Percentiles rank a stretch among this genome's conserved stretches.
phyloP scores from a whole-genome alignment of 2,113 vertebrate species.

The Paradoxurus hermaphroditus region DNA sequence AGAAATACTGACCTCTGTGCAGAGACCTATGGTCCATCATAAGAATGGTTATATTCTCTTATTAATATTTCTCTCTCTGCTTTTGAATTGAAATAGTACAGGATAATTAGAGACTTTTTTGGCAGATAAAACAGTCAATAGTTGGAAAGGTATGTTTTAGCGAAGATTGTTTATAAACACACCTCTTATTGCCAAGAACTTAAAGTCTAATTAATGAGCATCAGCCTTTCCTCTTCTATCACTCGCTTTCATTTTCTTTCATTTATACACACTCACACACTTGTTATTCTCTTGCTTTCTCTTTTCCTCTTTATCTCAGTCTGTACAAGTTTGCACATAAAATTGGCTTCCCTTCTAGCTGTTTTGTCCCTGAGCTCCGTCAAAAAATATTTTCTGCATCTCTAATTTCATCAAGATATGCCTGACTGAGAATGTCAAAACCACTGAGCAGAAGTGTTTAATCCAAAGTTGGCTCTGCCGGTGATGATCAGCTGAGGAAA shows the following conservation, averaged over 20 bases:
- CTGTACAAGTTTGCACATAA: slow-evolving; percentile 68
- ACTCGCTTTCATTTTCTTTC: slow-evolving; percentile 31
- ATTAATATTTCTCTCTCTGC: slow-evolving; percentile 30
- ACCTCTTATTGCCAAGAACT: slow-evolving; percentile 84
- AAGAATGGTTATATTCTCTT: slow-evolving; percentile 49
- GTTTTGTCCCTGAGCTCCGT: slow-evolving; percentile 77
- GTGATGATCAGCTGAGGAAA: slow-evolving; percentile 78
- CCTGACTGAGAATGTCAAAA: slow-evolving; percentile 81
- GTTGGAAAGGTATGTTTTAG: slow-evolving; percentile 82
- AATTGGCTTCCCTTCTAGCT: slow-evolving; percentile 79
- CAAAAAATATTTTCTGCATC: slow-evolving; percentile 85
- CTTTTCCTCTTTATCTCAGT: slow-evolving; percentile 40
- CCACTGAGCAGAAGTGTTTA: slow-evolving; percentile 73
- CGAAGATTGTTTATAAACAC: slow-evolving; percentile 83
- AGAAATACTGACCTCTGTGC: background rate
- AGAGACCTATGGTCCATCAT: slow-evolving; percentile 29
- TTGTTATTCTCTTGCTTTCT: slow-evolving; percentile 41
- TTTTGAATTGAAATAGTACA: slow-evolving; percentile 51
- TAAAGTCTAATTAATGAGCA: slow-evolving; percentile 83
- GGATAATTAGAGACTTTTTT: slow-evolving; percentile 81
- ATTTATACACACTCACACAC: background rate
- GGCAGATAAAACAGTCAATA: slow-evolving; percentile 82
- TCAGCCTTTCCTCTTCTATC: slow-evolving; percentile 65
- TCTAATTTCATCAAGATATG: slow-evolving; percentile 85
- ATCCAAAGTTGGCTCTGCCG: slow-evolving; percentile 66